phyloP scores from a whole-genome alignment of 2,797 vertebrate species.

The Falco biarmicus region DNA sequence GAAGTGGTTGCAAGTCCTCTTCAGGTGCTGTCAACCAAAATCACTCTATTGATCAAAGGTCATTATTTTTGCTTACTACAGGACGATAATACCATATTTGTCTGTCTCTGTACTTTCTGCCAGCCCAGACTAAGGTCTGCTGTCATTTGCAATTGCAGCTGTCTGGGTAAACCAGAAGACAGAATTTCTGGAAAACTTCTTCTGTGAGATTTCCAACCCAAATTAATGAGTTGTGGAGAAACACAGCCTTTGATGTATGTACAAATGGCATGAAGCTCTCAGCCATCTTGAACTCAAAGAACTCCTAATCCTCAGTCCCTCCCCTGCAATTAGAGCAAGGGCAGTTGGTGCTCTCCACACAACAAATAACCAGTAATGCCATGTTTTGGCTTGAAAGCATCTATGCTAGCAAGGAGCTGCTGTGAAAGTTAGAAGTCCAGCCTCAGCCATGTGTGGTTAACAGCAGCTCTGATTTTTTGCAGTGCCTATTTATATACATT shows the following conservation, averaged over 20 bases:
- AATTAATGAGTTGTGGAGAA: slow-evolving; percentile 47
- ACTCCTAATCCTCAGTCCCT: slow-evolving; percentile 34
- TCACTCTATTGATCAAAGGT: neutral
- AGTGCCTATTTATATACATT: slow-evolving; percentile 6
- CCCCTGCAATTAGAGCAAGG: slow-evolving; percentile 56
- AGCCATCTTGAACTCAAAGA: slow-evolving; percentile 44
- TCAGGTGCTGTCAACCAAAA: neutral
- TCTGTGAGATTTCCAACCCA: slow-evolving; percentile 53
- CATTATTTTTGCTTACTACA: neutral
- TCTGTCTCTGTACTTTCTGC: neutral
- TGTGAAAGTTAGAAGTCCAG: neutral
- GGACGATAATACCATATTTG: neutral
- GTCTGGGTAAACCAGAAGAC: slow-evolving; percentile 18
- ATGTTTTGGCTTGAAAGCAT: neutral
- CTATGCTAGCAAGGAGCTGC: neutral
- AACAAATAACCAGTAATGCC: neutral
- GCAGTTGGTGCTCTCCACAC: slow-evolving; percentile 7
- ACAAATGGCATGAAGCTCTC: slow-evolving; percentile 4
- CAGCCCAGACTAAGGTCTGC: neutral
- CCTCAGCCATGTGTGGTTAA: neutral
- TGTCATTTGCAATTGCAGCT: neutral
- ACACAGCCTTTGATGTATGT: slow-evolving; percentile 39
- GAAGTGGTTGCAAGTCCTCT: neutral
- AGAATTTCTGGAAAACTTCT: slow-evolving; percentile 35
- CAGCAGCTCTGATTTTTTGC: slow-evolving; percentile 8